Base-by-base conservation (phyloP, 2,113 vertebrate species). In the Cryptotis parvus region DNA sequence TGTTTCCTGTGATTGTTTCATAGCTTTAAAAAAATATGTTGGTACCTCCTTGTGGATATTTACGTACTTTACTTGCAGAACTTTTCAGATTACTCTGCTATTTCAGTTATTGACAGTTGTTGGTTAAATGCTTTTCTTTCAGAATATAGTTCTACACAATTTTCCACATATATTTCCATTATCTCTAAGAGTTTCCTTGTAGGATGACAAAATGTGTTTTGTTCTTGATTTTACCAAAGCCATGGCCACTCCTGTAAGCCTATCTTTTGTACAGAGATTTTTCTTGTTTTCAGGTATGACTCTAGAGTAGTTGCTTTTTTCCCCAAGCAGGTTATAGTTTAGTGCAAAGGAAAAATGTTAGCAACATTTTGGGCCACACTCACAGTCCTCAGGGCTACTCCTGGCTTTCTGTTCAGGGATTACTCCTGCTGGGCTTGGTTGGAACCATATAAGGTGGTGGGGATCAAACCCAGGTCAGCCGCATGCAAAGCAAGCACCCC, bases 1-100 rank as follows among this genome's bases (percentile, higher is more conserved):
- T 78, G 75, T 87, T 70, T 81, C 35, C 69, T 82, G 22, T 61
- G n/a, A 88, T 85, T 82, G 35, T 91, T 94, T 79, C 41, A 75
- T 37, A 82, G 27, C 27, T 31, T 14, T 72, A 49, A 49, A 49
- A 49, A 49, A 84, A 58, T 55, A 75, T 86, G 9, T 70, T 18
- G 14, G 2, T 69, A 70, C 88, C 4, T 84, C 31, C 20, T 27
- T 95, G 41, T 90, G 52, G 65, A 82, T 84, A 74, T n/a, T 73
- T 93, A 90, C 89, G 4, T 74, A 33, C 68, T 70, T 82, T 74
- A 61, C 84, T 63, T 87, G 55, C 35, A 90, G 55, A 90, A 29
- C 1, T 85, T 78, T 92, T 84, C 22, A 37, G 77, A 61, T 90
- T 65, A 70, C 9, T 27, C 6, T 55, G 4, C 65, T 49, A 68